Percentiles rank a stretch among this genome's conserved stretches.
phyloP scores from a whole-genome alignment of 2,888 invertebrate species.

The Caenorhabditis auriculariae region DNA sequence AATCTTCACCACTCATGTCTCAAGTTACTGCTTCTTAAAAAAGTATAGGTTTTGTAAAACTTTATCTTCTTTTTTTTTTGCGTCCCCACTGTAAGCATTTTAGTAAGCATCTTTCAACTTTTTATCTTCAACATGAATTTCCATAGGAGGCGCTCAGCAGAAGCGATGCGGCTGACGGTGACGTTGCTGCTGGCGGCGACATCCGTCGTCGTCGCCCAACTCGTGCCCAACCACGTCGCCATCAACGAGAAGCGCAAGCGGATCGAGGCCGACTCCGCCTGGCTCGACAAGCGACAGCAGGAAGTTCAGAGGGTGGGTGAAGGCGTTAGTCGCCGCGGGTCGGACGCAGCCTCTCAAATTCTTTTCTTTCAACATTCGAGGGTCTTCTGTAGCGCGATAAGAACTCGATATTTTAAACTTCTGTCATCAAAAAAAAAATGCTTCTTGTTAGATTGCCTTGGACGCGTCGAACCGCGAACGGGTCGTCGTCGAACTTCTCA shows the following conservation, averaged over 20 bases:
- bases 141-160: neutral
- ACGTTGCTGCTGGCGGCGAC: slow-evolving; percentile 2
- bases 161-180: neutral
- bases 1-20: too few relatives aligned
- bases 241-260: slow-evolving; percentile 60
- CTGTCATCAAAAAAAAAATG: slow-evolving; percentile 1
- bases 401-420: too few relatives aligned
- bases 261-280: slow-evolving; percentile 59
- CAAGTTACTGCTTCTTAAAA: neutral
- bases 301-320: slow-evolving; percentile 53
- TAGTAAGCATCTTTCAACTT: too few relatives aligned
- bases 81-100: too few relatives aligned
- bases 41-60: neutral
- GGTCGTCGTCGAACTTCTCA: slow-evolving; percentile 56
- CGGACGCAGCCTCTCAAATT: too few relatives aligned
- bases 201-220: slow-evolving; percentile 10
- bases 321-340: too few relatives aligned
- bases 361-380: too few relatives aligned
- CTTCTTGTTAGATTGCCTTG: slow-evolving; percentile 51
- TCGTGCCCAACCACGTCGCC: slow-evolving; percentile 53
- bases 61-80: neutral
- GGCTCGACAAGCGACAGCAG: slow-evolving; percentile 57
- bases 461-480: slow-evolving; percentile 61
- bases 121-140: too few relatives aligned
- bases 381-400: too few relatives aligned